Conservation (phyloP, 2,113 vertebrate genomes). For the human region GRCh38 chrX:96674001-96674500, state of each 20-base stretch:
- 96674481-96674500: background rate
- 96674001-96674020: too few relatives aligned
- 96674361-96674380: background rate
- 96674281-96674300: background rate
- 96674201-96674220: background rate
- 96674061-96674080: too few relatives aligned
- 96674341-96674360: background rate
- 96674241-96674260: background rate
- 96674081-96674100: too few relatives aligned
- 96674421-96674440: background rate
- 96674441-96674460: background rate
- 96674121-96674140: background rate
- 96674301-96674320: background rate
- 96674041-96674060: too few relatives aligned
- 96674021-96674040: too few relatives aligned
- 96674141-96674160: conserved; percentile 35
- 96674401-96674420: background rate
- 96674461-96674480: background rate
- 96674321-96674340: background rate
- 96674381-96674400: background rate
- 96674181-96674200: background rate
- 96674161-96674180: conserved; percentile 6
- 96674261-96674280: conserved; percentile 29
- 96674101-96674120: too few relatives aligned
- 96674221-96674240: too few relatives aligned